Base-by-base conservation (phyloP, 2,888 invertebrate species). In the Anaspis maculata region DNA sequence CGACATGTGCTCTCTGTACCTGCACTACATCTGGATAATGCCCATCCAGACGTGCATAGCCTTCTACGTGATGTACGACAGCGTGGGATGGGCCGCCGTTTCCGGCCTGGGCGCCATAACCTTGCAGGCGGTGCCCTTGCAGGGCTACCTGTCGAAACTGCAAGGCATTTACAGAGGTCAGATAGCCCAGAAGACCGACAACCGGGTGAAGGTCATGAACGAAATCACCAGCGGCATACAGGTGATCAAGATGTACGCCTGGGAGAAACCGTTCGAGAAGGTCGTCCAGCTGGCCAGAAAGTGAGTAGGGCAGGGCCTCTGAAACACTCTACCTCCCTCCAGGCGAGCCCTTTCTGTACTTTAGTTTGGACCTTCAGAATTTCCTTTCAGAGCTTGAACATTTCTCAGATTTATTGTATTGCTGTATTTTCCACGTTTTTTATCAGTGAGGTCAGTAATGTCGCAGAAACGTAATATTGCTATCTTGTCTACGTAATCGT, bases 11-110 rank as follows among this genome's bases (percentile, higher is more conserved):
- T 72, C 79, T 12, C 51, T 76, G 29, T 78, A 77, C 54, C 61
- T 86, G 9, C 83, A 87, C 62, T 87, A 80, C 57, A 61, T 87
- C 26, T 85, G 86, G 84, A 76, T 87, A 32, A 83, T 83, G 66
- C 88, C 88, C 0, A 68, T 87, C 9, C 79, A 84, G 49, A 76
- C 79, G 6, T 66, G 76, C 0, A 73, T 83, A 13, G 74, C 77
- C n/a, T 67, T 74, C 4, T 70, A 63, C 34, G 67, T 83, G 32
- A 69, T 78, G 47, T 79, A 74, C 65, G 53, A 54, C 13, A 69
- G 63, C 27, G 68, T 75, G 9, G 71, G 71, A 3, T 54, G 68
- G 24, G 69, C 78, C 1, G 72, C 76, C 11, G 48, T 82, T 13
- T 72, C 74, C 25, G 82, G 83, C 13, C 67, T 82, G 36, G 62